Conservation (phyloP, 2,113 vertebrate species). For the Dunckerocampus dactyliophorus region DNA sequence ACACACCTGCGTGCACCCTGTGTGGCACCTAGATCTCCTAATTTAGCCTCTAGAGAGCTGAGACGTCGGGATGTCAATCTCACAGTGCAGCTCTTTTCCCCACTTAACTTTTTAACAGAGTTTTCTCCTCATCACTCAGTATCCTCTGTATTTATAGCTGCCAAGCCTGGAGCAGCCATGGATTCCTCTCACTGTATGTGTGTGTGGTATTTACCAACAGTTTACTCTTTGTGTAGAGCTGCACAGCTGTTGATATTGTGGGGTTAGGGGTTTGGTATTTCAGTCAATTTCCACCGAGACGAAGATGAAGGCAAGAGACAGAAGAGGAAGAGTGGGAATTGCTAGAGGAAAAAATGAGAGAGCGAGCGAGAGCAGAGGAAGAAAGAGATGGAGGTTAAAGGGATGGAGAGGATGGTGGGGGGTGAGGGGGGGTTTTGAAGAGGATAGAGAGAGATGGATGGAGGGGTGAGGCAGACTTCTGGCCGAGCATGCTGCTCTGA, state of each 20-base stretch:
- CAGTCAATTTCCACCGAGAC: slow-evolving; percentile 68
- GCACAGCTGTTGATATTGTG: slow-evolving; percentile 72
- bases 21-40: slow-evolving; percentile 64
- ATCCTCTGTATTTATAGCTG: slow-evolving; percentile 72
- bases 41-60: slow-evolving; percentile 75
- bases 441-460: slow-evolving; percentile 38
- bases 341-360: slow-evolving; percentile 51
- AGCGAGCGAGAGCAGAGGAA: slow-evolving; percentile 49
- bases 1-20: slow-evolving; percentile 13
- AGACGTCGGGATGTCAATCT: slow-evolving; percentile 72
- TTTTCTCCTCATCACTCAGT: slow-evolving; percentile 66
- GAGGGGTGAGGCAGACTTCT: slow-evolving; percentile 56
- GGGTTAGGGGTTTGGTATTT: slow-evolving; percentile 68
- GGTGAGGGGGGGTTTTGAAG: slow-evolving; percentile 22
- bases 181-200: slow-evolving; percentile 21
- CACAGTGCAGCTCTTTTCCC: slow-evolving; percentile 64
- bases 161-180: slow-evolving; percentile 65
- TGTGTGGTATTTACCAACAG: slow-evolving; percentile 65
- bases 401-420: slow-evolving; percentile 25
- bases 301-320: slow-evolving; percentile 56
- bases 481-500: slow-evolving; percentile 70
- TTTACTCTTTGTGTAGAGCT: slow-evolving; percentile 55
- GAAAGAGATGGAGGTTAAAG: slow-evolving; percentile 47
- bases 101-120: slow-evolving; percentile 75
- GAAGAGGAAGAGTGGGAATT: slow-evolving; percentile 56